Conservation (phyloP, 2,888 invertebrate species). For the Conus canariensis region DNA sequence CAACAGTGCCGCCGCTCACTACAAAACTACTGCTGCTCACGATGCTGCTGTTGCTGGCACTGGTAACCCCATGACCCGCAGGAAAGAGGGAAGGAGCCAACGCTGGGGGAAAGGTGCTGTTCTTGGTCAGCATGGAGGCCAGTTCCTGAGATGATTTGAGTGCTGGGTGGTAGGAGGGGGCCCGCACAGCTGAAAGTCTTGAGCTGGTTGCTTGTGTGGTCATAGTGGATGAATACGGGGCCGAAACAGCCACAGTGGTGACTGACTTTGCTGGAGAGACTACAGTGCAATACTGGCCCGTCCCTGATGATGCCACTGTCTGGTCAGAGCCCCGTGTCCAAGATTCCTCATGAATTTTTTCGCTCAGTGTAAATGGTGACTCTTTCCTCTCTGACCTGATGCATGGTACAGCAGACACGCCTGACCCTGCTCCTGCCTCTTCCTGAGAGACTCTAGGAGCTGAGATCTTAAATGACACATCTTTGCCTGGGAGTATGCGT, state of each 20-base stretch:
- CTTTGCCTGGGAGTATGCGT: background rate
- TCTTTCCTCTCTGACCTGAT: background rate
- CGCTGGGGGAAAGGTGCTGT: background rate
- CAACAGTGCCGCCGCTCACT: background rate
- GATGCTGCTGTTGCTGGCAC: background rate
- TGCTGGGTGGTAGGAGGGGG: background rate
- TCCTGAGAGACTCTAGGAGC: background rate
- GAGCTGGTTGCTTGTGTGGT: background rate
- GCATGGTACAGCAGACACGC: background rate
- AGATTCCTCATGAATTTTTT: background rate
- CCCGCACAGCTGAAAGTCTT: background rate
- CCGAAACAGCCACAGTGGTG: background rate
- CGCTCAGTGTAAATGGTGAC: background rate
- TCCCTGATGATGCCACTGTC: background rate
- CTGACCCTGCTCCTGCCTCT: background rate
- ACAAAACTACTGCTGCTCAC: background rate
- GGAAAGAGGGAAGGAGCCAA: background rate
- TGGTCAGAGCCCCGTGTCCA: background rate
- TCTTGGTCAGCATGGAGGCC: background rate
- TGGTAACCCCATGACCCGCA: no score
- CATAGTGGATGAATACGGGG: background rate
- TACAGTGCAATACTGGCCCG: background rate
- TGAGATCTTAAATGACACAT: background rate
- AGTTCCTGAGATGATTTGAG: background rate
- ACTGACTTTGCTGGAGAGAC: background rate